Base-by-base conservation (phyloP, 2,113 vertebrate genomes). In the Passer montanus region DNA sequence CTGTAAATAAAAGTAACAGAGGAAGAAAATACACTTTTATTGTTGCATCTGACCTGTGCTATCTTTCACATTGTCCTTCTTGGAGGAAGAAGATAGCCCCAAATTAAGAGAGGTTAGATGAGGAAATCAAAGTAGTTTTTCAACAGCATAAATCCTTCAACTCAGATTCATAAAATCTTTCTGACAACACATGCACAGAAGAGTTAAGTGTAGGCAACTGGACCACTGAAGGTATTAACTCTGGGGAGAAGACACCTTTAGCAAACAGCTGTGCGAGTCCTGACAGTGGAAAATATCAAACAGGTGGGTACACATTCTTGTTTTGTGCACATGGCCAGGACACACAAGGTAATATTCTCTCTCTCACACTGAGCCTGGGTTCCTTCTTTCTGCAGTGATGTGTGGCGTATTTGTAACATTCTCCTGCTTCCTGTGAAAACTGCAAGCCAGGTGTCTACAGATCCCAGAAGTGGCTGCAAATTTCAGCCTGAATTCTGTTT, bases 221-320 rank as follows among this genome's bases (percentile, higher is more conserved):
- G 76, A 77, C 3, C 10, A 44, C 7, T 21, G 23, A 66, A 13
- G 6, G 26, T 67, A 18, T 53, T 52, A 58, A 23, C 4, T 27
- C 7, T 21, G 3, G 8, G 33, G 8, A 75, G 43, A 89, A 49
- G 11, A 70, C 5, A 30, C 15, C 6, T 52, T 60, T 62, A 59
- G 44, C 30, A 87, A 83, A 59, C 3, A 55, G 7, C 24, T 64
- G 1, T 16, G 33, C 0, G 8, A 60, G 9, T 44, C 24, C 15
- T 70, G 14, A 22, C 19, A n/a, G 11, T 27, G 17, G 30, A 76
- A 81, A 76, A 56, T 60, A 44, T 11, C 15, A 46, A 83, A 43
- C 4, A 52, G 2, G 3, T 28, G 8, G n/a, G 24, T 6, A 31
- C 0, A 0, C 1, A 4, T 74, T 10, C 15, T 52, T 68, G 3